Evolutionary conservation across 2,797 vertebrate species (phyloP).

Genomic region (Cossypha niveicapilla): DNA sequence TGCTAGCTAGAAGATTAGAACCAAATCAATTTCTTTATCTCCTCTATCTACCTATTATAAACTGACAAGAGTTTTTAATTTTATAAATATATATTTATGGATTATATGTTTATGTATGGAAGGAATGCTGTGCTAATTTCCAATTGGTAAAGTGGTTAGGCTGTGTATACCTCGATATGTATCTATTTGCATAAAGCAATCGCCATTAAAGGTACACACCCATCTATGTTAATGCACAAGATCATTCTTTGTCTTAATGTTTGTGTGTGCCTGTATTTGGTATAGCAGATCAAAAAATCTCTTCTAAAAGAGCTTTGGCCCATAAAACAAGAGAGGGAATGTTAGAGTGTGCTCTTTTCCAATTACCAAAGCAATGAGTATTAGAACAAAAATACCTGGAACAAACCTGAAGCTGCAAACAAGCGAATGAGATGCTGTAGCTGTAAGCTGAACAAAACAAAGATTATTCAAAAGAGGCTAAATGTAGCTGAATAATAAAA

Average conservation of each 20-base stretch:
- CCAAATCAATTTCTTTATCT: not conserved
- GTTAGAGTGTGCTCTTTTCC: slow-evolving; percentile 31
- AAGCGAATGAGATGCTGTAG: slow-evolving; percentile 42
- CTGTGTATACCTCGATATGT: not conserved
- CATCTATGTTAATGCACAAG: slow-evolving; percentile 36
- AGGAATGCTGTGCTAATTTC: not conserved
- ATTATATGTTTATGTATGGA: not conserved
- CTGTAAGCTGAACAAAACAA: slow-evolving; percentile 41
- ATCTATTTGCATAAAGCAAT: not conserved
- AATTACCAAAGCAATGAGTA: not conserved
- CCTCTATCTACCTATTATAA: not conserved
- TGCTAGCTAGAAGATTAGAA: not conserved
- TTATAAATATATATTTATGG: not conserved
- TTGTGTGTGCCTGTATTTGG: slow-evolving; percentile 8
- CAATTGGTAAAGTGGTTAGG: not conserved
- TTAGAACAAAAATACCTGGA: slow-evolving; percentile 4
- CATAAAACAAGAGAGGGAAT: slow-evolving; percentile 62
- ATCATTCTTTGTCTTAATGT: slow-evolving; percentile 1
- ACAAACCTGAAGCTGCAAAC: slow-evolving; percentile 19
- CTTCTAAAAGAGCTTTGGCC: slow-evolving; percentile 46
- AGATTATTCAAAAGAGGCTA: slow-evolving; percentile 36
- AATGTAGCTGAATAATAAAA: slow-evolving; percentile 22
- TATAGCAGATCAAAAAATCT: not conserved
- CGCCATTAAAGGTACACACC: slow-evolving; percentile 7
- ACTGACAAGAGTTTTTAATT: not conserved